phyloP scores from a whole-genome alignment of 1,140 invertebrate genomes.

The Dermatophagoides farinae region DNA sequence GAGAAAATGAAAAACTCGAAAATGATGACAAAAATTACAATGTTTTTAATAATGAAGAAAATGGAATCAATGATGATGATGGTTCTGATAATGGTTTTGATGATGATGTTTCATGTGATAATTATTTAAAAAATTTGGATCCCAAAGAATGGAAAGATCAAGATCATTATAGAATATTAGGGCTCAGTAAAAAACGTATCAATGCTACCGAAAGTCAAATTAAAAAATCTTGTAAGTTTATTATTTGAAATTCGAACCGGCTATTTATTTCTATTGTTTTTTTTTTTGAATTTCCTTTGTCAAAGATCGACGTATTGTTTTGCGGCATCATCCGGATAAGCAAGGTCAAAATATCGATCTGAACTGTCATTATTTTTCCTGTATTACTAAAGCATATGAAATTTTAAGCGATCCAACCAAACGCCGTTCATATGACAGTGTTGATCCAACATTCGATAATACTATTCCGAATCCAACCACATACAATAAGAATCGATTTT shows the following conservation, averaged over 20 bases:
- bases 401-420: slow-evolving; percentile 57
- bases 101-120: slow-evolving; percentile 32
- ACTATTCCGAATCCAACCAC: slow-evolving; percentile 46
- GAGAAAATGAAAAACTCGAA: not conserved
- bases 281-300: slow-evolving; percentile 17
- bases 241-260: not conserved
- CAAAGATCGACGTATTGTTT: slow-evolving; percentile 55
- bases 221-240: slow-evolving; percentile 64
- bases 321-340: slow-evolving; percentile 95
- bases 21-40: too few species aligned
- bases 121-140: slow-evolving; percentile 67
- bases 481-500: slow-evolving; percentile 44
- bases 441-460: slow-evolving; percentile 86
- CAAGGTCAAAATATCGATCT: slow-evolving; percentile 50
- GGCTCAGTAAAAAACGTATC: slow-evolving; percentile 48
- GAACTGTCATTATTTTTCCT: slow-evolving; percentile 91
- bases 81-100: not conserved
- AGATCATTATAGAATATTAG: slow-evolving; percentile 86
- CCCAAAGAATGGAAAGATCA: slow-evolving; percentile 94
- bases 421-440: slow-evolving; percentile 76
- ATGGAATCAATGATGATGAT: not conserved
- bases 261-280: not conserved
- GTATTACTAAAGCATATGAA: slow-evolving; percentile 94
- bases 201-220: slow-evolving; percentile 75
- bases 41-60: too few species aligned